Evolutionary conservation across 2,888 invertebrate genomes (phyloP), one percentile per base, ranked within the genome.

Genomic region (Lasioglossum vierecki): DNA sequence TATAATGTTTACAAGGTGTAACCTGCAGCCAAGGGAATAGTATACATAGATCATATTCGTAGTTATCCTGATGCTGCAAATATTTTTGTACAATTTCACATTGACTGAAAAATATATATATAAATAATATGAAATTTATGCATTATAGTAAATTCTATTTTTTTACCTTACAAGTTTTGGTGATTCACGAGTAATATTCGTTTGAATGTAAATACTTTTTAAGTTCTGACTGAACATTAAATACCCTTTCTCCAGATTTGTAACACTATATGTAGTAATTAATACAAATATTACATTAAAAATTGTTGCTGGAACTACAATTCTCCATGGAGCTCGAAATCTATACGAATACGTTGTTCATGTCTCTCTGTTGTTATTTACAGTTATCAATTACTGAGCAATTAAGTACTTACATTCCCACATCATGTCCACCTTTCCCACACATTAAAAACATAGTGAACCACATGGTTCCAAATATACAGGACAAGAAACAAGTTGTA

Each of bases 391-490:
- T 15, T 8, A 73, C 68, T 71, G 60, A 35, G 4, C 46, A 74
- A 53, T 57, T 57, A 30, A 30, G 30, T 30, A 91, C 91, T 92
- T 93, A 95, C 96, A 96, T 95, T 77, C 95, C 95, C 0, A 94
- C 92, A n/a, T 95, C 95, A 73, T 95, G 93, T 79, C 95, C 95
- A n/a, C 96, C 96, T 53, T 95, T 95, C 0, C 95, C 96, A 88
- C 96, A 96, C 95, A 96, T 96, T 5, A 95, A 92, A 84, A 96
- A 96, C 94, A 96, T 95, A 4, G 95, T 95, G 9, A 95, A 95
- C 96, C 96, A 96, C 26, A 95, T 93, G 1, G 96, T 93, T 0
- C 96, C 96, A 82, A 95, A 96, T 73, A 96, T 95, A 0, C 95
- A 96, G 0, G 96, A 96, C 30, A 95, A 93, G 15, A 82, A 73